Base-by-base conservation (phyloP, 2,888 invertebrate genomes). In the Zaprionus bogoriensis region DNA sequence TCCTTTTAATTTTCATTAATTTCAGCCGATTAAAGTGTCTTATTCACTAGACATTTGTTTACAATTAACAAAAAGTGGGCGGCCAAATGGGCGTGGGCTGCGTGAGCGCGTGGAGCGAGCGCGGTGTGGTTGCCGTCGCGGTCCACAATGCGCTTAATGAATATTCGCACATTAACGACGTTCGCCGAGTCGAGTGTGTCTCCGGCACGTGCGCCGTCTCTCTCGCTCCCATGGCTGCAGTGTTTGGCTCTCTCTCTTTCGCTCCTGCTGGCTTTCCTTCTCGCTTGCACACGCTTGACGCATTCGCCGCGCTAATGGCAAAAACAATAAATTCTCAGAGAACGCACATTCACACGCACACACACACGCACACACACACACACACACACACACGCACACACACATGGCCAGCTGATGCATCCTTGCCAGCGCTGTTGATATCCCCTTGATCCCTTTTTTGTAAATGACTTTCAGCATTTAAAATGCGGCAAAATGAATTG, bases 401-500 rank as follows among this genome's bases (percentile, higher is more conserved):
- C n/a, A n/a, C n/a, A n/a, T 10, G 7, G n/a, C 14, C 74, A 68
- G 70, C 64, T 73, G 73, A 62, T 76, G 70, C 73, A 67, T 64
- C 62, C 54, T 73, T 60, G 51, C 57, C 66, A 53, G 36, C 53
- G 36, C 65, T 59, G 65, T 75, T 73, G 74, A 78, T 82, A 82
- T 82, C 80, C 74, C 76, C 78, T 82, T 78, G 76, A 82, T 83
- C 78, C 83, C 75, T 81, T 73, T 74, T 73, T 75, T 72, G 71
- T 71, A 77, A 83, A 84, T 83, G 77, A 84, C 81, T 83, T 77
- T 79, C 74, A 76, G 81, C 84, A 84, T 83, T 84, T 84, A 79
- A 83, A 83, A 82, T 80, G 82, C 71, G 79, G 71, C 82, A 82
- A 79, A 82, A 83, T 84, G 79, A 83, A 82, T 83, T 82, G 84